phyloP scores from a whole-genome alignment of 1,140 invertebrate species.

The Theocolax elegans region DNA sequence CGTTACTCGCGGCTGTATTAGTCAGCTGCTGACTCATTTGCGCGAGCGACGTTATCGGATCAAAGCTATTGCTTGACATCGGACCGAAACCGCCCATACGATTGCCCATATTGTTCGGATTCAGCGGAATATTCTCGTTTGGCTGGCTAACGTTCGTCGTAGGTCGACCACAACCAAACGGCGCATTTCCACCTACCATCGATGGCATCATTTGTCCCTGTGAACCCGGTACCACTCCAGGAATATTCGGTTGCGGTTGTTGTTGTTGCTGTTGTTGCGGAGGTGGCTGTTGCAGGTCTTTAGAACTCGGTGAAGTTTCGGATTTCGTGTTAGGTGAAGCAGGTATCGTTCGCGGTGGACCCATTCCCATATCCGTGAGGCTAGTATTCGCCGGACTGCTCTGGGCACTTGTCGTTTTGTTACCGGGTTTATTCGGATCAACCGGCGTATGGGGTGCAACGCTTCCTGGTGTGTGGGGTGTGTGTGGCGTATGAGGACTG shows the following conservation, averaged over 20 bases:
- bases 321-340: conserved; percentile 64
- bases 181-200: conserved; percentile 48
- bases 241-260: conserved; percentile 52
- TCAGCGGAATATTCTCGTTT: conserved; percentile 84
- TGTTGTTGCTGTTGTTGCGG: conserved; percentile 51
- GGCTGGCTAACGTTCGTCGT: conserved; percentile 65
- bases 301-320: conserved; percentile 61
- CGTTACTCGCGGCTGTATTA: conserved; percentile 75
- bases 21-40: conserved; percentile 94
- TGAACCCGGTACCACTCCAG: conserved; percentile 42
- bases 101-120: conserved; percentile 80
- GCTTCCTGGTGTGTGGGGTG: conserved; percentile 62
- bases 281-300: conserved; percentile 59
- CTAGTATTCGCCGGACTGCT: conserved; percentile 62
- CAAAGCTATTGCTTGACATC: conserved; percentile 78
- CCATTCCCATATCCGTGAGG: conserved; percentile 65
- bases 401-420: conserved; percentile 62
- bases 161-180: conserved; percentile 60
- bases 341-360: conserved; percentile 62
- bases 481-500: conserved; percentile 65
- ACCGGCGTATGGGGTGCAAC: conserved; percentile 60
- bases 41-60: conserved; percentile 92
- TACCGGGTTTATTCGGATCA: conserved; percentile 54
- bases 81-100: conserved; percentile 59
- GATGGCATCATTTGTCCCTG: conserved; percentile 47